These are phyloP conservation scores for Drosophila nr. fundita DNA, from an alignment of 2,888 invertebrate species.

Conservation along the genomic window DNA sequence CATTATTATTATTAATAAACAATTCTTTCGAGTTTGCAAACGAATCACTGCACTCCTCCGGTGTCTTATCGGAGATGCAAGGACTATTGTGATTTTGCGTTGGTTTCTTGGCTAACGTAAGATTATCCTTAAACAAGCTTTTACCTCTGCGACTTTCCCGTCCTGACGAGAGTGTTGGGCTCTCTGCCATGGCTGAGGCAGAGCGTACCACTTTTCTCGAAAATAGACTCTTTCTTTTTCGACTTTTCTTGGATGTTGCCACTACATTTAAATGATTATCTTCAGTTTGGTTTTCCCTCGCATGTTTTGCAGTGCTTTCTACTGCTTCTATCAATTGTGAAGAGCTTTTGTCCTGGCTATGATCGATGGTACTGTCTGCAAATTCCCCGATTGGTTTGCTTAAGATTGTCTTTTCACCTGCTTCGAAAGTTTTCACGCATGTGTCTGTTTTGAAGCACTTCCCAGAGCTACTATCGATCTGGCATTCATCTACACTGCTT, in stretches of 20 bases:
- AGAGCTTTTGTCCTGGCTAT: neutral
- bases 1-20: neutral
- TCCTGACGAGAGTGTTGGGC: neutral
- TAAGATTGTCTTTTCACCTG: neutral
- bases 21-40: neutral
- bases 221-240: neutral
- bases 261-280: neutral
- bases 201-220: neutral
- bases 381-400: neutral
- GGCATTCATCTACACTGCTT: neutral
- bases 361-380: neutral
- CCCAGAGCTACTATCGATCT: neutral
- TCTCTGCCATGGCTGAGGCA: neutral
- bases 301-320: neutral
- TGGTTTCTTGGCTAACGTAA: neutral
- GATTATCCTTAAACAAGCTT: neutral
- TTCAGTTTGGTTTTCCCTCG: neutral
- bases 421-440: neutral
- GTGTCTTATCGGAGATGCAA: conserved; percentile 12
- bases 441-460: neutral
- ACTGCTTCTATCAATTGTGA: neutral
- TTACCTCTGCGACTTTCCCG: conserved; percentile 28
- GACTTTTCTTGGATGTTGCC: neutral
- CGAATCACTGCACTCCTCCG: conserved; percentile 6
- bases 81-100: conserved; percentile 28